Base-by-base conservation (phyloP, 2,797 vertebrate genomes). In the Sebastes matsubarae region DNA sequence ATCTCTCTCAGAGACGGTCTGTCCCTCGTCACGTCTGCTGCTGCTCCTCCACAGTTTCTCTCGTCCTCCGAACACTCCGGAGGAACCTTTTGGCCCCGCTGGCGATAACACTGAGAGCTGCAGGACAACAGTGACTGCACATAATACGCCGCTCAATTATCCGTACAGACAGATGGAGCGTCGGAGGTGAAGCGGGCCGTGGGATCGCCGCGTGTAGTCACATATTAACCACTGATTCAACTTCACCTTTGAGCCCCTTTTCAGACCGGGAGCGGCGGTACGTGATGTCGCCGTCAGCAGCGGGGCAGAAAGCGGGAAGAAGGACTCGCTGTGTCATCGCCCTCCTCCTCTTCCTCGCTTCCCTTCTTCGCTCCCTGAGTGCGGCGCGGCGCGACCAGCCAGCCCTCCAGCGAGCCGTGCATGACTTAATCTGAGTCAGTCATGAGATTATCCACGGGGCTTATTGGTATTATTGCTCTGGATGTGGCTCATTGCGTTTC, bases 381-480 rank as follows among this genome's bases (percentile, higher is more conserved):
- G 77, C 67, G 24, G 65, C 12, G 36, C 65, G 69, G 65, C 20
- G 32, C 65, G 72, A 78, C 71, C 82, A 79, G 79, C 86, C 84
- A 82, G 80, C 72, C 83, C 82, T 79, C 85, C 87, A 89, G 80
- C 69, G 75, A 79, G 89, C 79, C 59, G 75, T 79, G 87, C 87
- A 83, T 87, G 89, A 89, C 89, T 90, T 94, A 94, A 94, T 95
- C 93, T 95, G 92, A 93, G 92, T 92, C 90, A 91, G 91, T 87
- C 90, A 89, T 90, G 88, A 93, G 93, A 95, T 95, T 94, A 95
- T 95, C 92, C 93, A 92, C 72, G 84, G 87, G 88, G 91, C 87
- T 95, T 94, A 94, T 92, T 93, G 88, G 90, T 93, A 91, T 95
- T 95, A 95, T 92, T 94, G 89, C 91, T 90, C 89, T 85, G 88